Conservation (phyloP, 1,140 invertebrate species). For the Bombus sibiricus region DNA sequence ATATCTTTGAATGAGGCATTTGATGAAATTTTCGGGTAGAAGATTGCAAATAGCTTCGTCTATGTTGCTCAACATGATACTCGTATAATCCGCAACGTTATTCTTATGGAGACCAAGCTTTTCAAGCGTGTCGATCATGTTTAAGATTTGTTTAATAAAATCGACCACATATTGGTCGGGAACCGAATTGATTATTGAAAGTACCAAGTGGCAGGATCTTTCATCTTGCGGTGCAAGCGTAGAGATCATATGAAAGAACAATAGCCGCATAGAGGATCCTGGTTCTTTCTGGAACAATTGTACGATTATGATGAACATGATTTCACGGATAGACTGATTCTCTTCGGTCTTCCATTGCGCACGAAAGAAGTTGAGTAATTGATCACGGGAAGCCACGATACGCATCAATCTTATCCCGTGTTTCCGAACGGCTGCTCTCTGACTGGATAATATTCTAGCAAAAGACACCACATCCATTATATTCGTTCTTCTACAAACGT, state of each 20-base stretch:
- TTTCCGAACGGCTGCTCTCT: constrained; percentile 68
- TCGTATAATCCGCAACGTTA: fast-evolving
- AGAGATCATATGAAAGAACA: constrained; percentile 55
- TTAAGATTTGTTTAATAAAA: constrained; percentile 48
- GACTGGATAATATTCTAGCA: constrained; percentile 39
- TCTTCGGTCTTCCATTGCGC: constrained; percentile 55
- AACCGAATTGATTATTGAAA: not conserved
- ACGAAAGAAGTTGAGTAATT: constrained; percentile 49
- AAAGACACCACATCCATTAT: constrained; percentile 48
- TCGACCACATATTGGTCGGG: constrained; percentile 62
- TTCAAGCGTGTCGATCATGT: constrained; percentile 32
- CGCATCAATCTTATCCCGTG: constrained; percentile 71
- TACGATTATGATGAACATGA: constrained; percentile 53
- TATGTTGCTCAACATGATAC: constrained; percentile 16
- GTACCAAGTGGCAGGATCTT: fast-evolving
- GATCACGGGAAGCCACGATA: constrained; percentile 25
- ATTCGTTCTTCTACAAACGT: constrained; percentile 38
- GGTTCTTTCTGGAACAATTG: constrained; percentile 61
- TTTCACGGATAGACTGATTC: constrained; percentile 67
- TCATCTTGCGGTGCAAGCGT: constrained; percentile 54
- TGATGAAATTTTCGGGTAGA: constrained; percentile 51
- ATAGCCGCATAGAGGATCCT: constrained; percentile 44
- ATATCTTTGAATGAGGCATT: constrained; percentile 45
- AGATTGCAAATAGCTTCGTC: constrained; percentile 18
- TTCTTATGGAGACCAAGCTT: not conserved